Evolutionary conservation across 1,140 invertebrate species (phyloP).

Genomic region (Drosophila serrata): DNA sequence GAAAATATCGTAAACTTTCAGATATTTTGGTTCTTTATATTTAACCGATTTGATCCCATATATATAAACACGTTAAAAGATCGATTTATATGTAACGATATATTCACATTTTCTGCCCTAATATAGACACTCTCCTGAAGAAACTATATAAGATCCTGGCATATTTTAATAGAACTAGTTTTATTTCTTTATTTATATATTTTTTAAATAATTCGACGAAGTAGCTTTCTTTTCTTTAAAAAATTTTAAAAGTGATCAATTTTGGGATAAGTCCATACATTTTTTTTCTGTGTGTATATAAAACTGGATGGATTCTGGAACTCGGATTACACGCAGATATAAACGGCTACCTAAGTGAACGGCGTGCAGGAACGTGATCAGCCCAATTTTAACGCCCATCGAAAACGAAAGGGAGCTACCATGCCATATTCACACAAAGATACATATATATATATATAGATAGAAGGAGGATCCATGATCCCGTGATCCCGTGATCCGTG

Average conservation of each 20-base stretch:
- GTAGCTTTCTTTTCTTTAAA: not conserved
- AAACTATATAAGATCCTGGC: fast-evolving
- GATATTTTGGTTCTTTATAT: too few species aligned
- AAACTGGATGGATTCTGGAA: constrained; percentile 35
- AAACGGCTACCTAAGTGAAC: constrained; percentile 82
- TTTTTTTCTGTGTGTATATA: not conserved
- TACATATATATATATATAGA: not conserved
- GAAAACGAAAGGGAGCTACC: constrained; percentile 60
- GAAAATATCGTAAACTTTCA: too few species aligned
- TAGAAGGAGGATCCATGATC: constrained; percentile 13
- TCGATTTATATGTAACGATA: too few species aligned
- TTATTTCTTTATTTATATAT: not conserved
- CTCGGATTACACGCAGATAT: constrained; percentile 76
- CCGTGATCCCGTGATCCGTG: constrained; percentile 2
- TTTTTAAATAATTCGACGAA: not conserved
- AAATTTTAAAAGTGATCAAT: not conserved
- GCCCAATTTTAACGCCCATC: constrained; percentile 85
- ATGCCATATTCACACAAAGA: constrained; percentile 7
- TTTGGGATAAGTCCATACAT: not conserved
- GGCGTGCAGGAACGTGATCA: constrained; percentile 82
- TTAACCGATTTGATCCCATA: too few species aligned
- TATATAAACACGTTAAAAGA: too few species aligned
- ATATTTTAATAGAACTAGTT: too few species aligned
- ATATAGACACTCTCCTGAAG: not conserved
- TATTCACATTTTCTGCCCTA: too few species aligned